Evolutionary conservation across 2,888 invertebrate species (phyloP).

Genomic region (Lutraria lutraria): DNA sequence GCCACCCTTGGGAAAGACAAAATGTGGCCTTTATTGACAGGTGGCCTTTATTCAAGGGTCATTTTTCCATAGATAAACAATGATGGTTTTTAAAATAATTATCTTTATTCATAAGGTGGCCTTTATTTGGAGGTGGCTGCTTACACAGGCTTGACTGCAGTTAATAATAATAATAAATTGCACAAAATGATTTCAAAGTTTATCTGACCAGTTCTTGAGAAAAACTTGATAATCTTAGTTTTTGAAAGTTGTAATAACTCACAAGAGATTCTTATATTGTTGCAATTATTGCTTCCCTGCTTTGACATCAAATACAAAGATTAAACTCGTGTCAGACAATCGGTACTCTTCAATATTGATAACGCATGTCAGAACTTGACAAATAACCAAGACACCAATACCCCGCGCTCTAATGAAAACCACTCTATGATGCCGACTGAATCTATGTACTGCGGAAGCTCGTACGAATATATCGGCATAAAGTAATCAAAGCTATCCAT

Average conservation of each 20-base stretch:
- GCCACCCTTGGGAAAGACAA: too few relatives aligned
- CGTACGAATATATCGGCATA: conserved; percentile 53
- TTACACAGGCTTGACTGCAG: too few relatives aligned
- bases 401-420: conserved; percentile 54
- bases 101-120: too few relatives aligned
- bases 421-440: conserved; percentile 41
- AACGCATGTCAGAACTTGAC: conserved; percentile 56
- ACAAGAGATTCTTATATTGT: conserved; percentile 27
- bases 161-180: too few relatives aligned
- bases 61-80: too few relatives aligned
- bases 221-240: conserved; percentile 17
- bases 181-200: conserved; percentile 9
- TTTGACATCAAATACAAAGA: conserved; percentile 64
- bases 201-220: neutral
- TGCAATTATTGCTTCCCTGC: conserved; percentile 52
- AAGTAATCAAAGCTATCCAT: conserved; percentile 56
- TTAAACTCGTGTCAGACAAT: conserved; percentile 61
- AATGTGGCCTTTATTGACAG: too few relatives aligned
- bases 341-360: conserved; percentile 61
- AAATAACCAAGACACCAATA: conserved; percentile 60
- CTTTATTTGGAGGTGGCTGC: too few relatives aligned
- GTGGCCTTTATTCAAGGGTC: too few relatives aligned
- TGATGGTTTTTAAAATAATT: too few relatives aligned
- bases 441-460: conserved; percentile 57
- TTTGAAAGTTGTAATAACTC: neutral